Percentiles rank a stretch among this genome's conserved stretches.
phyloP scores from a whole-genome alignment of 2,113 vertebrate genomes.

The Halcyon malimbica region DNA sequence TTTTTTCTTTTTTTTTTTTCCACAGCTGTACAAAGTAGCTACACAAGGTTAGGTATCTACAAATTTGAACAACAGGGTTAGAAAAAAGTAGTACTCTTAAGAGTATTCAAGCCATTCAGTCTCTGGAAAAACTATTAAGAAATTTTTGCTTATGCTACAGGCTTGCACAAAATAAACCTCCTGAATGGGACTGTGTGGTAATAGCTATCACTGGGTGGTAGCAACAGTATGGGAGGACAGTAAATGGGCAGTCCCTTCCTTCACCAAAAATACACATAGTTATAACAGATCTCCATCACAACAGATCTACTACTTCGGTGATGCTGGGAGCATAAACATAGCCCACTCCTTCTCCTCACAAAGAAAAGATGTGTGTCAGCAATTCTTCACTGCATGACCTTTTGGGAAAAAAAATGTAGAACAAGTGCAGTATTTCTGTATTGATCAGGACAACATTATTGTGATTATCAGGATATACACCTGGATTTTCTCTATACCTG shows the following conservation, averaged over 20 bases:
- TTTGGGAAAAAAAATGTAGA: neutral
- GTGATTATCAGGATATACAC: neutral
- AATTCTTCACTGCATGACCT: neutral
- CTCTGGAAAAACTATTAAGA: neutral
- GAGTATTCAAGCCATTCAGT: neutral
- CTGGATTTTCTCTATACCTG: neutral
- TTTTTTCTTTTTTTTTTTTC: neutral
- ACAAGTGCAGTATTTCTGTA: neutral
- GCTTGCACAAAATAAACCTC: neutral
- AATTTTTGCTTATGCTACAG: neutral
- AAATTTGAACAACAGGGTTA: neutral
- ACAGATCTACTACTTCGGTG: neutral
- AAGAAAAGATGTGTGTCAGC: neutral
- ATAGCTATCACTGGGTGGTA: neutral
- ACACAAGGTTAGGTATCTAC: neutral
- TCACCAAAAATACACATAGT: neutral
- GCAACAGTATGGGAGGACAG: neutral
- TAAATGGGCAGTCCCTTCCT: neutral
- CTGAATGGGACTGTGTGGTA: neutral
- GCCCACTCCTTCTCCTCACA: neutral
- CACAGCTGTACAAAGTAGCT: neutral
- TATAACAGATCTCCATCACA: neutral
- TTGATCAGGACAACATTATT: neutral
- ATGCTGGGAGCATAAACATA: neutral
- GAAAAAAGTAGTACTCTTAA: neutral